Percentiles rank a stretch among this genome's conserved stretches.
Evolutionary conservation across 2,797 vertebrate genomes (phyloP).

Genomic region (Pitangus sulphuratus): DNA sequence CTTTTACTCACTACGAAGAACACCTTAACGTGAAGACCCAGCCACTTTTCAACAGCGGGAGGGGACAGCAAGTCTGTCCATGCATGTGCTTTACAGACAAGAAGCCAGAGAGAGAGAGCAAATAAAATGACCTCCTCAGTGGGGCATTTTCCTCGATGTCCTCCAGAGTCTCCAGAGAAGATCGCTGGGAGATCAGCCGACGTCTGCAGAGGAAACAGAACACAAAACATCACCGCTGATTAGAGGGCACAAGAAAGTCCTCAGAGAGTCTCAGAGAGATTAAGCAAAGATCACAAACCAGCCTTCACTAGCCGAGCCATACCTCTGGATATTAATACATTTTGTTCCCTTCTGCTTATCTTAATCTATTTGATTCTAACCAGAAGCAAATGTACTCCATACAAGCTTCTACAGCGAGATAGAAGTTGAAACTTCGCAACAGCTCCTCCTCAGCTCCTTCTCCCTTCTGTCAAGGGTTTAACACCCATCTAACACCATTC

Average conservation of each 20-base stretch:
- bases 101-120: background rate
- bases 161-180: constrained; percentile 96
- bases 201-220: constrained; percentile 78
- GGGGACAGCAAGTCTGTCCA: background rate
- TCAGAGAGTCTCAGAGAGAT: background rate
- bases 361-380: background rate
- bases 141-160: constrained; percentile 99
- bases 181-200: constrained; percentile 95
- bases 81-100: background rate
- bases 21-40: background rate
- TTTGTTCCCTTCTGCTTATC: background rate
- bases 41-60: background rate
- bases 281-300: background rate
- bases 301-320: accelerated
- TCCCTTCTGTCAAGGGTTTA: background rate
- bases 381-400: background rate
- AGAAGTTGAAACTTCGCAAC: background rate
- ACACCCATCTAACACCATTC: background rate
- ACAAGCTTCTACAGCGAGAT: background rate
- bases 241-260: background rate
- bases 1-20: background rate
- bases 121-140: constrained; percentile 86
- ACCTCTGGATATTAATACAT: background rate
- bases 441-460: background rate
- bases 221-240: background rate